Base-by-base conservation (phyloP, 37 sponge, comb jelly and placozoan species). In the Spongia lamella region DNA sequence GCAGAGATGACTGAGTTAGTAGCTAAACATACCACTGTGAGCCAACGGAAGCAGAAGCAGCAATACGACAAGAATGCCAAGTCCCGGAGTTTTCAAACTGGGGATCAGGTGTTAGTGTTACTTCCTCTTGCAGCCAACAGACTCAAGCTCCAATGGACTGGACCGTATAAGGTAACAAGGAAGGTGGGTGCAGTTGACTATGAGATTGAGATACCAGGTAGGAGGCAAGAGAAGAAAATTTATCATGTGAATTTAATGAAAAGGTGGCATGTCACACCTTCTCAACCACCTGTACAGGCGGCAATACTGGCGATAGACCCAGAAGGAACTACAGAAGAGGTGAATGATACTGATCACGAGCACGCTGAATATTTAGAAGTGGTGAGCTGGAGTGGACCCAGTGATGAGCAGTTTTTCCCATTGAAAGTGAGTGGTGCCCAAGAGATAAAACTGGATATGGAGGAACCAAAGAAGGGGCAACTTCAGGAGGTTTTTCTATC, bases 21-120 rank as follows among this genome's bases (percentile, higher is more conserved):
- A 20, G 2, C 6, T 20, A 35, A 63, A 27, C 27, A 63, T 29
- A 33, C 32, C 20, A 3, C 26, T 3, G 32, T 33, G 2, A 7
- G 34, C 6, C 65, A 63, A 29, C 65, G 20, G 3, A 5, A 29
- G 5, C 65, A 63, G 30, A 63, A 63, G 7, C 25, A 20, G 7
- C 31, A 27, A 20, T 63, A 63, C 7, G 65, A 63, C 32, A 63
- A 29, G 65, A 29, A 35, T 22, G 65, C 32, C 30, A 5, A 11
- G 33, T 20, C 20, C 19, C 32, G 3, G 30, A 27, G 32, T 5
- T 30, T 63, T 63, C 20, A 22, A n/a, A 17, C 9, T 11, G 62
- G 62, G 9, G 62, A 60, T 60, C 9, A 22, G 62, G 62, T 60
- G 24, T 17, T 60, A n/a, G 62, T 60, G 11, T n/a, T 60, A 26